Base-by-base conservation (phyloP, 2,888 invertebrate species). In the Cheilosia scutellata region DNA sequence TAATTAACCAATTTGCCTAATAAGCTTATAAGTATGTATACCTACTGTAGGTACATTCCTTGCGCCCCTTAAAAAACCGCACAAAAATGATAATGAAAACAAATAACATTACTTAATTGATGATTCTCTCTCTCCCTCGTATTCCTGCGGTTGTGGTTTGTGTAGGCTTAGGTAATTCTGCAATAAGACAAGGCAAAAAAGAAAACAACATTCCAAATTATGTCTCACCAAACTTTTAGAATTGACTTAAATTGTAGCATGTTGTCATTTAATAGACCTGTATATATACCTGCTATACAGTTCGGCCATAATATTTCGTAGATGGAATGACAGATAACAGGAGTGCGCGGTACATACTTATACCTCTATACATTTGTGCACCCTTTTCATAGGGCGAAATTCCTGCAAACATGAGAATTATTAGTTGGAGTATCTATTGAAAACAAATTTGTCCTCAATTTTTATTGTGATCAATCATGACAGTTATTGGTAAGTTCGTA, bases 241-340 rank as follows among this genome's bases (percentile, higher is more conserved):
- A 31, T 47, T 47, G 11, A 53, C 33, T 74, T 79, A 70, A 79
- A 74, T 70, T 51, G 57, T 79, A 74, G 83, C 83, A 79, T 83
- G 83, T 79, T 63, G 37, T 31, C 79, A 74, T 83, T 29, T 63
- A 74, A 83, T 79, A 74, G 11, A 68, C 47, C 25, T 7, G 16
- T 49, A 25, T 25, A 42, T 4, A n/a, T 44, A 6, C 6, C 7
- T 44, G n/a, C 5, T 44, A n/a, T 44, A 6, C 11, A 44, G 44
- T 70, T 49, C 25, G 13, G 40, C 7, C 40, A 62, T 13, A 9
- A 37, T 60, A 60, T 47, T 58, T 40, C 16, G 13, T 44, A 42
- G 49, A 57, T 58, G 40, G 40, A n/a, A 57, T 37, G 11, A 33
- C 9, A 31, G 60, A 76, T 51, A 68, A 16, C 25, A 33, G 40